Base-by-base conservation (phyloP, 2,113 vertebrate genomes). In the Lophotis ruficrista region DNA sequence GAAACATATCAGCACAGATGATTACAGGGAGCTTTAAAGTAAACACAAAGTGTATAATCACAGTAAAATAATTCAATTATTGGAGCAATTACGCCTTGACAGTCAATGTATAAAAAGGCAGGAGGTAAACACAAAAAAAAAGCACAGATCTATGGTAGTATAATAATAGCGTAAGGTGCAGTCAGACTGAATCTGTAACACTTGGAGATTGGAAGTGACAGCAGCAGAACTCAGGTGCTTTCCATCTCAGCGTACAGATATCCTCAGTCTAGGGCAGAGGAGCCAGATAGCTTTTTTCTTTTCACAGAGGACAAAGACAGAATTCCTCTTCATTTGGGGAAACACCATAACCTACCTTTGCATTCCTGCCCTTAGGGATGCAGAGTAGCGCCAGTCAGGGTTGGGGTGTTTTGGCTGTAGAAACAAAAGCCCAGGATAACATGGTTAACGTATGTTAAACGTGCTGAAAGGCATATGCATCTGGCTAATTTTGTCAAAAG, bases 381-480 rank as follows among this genome's bases (percentile, higher is more conserved):
- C 99, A 77, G 99, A 99, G 95, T 99, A 99, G 97, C 99, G 99
- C 99, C 99, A 99, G 96, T 99, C 99, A 94, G 98, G 96, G 95
- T 98, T 98, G 77, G 99, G 99, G 53, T 95, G 98, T 97, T 99
- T 99, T 54, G 99, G 99, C 99, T 99, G 98, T 58, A 98, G 98
- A 98, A 98, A 97, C 96, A 97, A 98, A 97, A 96, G 82, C 91
- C 96, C 97, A 96, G 58, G 89, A 95, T 45, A 94, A 94, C 2
- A 15, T 54, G 69, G 71, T 98, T 98, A 98, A 83, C 60, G 73
- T 9, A 53, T 31, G 43, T 65, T 31, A n/a, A 82, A 81, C 0
- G 0, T 4, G 7, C 25, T 54, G 47, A 56, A 87, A 82, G 87
- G 11, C 30, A 41, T 6, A 11, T 27, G 22, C n/a, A 89, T 30